Conservation (phyloP, 2,888 invertebrate species). For the Pristionchus arcanus region DNA sequence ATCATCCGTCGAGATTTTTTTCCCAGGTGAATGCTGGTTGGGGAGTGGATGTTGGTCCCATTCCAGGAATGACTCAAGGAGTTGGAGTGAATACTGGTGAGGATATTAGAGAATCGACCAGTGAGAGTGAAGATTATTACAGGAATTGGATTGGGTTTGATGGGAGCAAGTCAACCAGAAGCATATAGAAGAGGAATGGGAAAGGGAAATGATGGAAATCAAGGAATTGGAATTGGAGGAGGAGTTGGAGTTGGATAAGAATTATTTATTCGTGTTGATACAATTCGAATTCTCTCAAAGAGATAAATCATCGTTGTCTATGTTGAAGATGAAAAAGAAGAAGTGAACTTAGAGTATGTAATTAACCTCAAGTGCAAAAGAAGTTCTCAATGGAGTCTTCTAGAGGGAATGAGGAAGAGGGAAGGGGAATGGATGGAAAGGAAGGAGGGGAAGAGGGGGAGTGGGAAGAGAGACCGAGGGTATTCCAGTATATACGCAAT, state of each 20-base stretch:
- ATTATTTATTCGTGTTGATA: neutral
- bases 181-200: slow-evolving; percentile 72
- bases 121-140: neutral
- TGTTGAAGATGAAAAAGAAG: neutral
- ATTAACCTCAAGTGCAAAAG: slow-evolving; percentile 10
- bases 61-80: slow-evolving; percentile 72
- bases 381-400: neutral
- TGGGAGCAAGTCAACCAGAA: slow-evolving; percentile 70
- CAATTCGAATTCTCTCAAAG: slow-evolving; percentile 20
- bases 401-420: slow-evolving; percentile 14
- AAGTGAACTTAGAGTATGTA: slow-evolving; percentile 36
- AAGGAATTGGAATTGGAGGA: slow-evolving; percentile 67
- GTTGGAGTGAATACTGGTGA: slow-evolving; percentile 70
- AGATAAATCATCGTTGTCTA: slow-evolving; percentile 29
- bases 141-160: slow-evolving; percentile 68
- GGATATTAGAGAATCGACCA: neutral
- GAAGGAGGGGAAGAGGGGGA: neutral
- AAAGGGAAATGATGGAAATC: slow-evolving; percentile 69
- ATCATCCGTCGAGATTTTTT: neutral
- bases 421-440: neutral
- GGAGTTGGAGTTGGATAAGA: slow-evolving; percentile 71
- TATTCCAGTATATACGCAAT: neutral
- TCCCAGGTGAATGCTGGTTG: slow-evolving; percentile 65
- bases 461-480: neutral
- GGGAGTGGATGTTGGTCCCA: slow-evolving; percentile 75